Evolutionary conservation across 2,113 vertebrate genomes (phyloP).

Genomic region (Pteropus alecto): DNA sequence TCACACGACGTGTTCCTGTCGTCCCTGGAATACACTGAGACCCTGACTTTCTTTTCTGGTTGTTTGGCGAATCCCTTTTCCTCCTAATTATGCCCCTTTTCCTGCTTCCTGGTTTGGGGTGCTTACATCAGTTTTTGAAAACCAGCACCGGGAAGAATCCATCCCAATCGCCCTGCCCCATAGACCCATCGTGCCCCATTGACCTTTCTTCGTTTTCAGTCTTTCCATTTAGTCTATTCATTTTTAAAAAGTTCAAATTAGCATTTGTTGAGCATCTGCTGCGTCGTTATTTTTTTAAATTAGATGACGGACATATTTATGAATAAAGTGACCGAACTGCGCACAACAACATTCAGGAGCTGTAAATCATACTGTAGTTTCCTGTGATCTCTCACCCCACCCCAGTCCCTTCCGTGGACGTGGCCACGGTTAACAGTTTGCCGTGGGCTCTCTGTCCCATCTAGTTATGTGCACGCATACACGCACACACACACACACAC

Average conservation of each 20-base stretch:
- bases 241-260: neutral
- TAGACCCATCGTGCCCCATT: neutral
- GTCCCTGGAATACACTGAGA: neutral
- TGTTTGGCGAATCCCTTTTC: neutral
- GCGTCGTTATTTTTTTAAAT: neutral
- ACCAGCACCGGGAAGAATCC: neutral
- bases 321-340: neutral
- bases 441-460: neutral
- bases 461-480: neutral
- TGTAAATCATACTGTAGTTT: neutral
- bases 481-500: too few relatives aligned
- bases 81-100: neutral
- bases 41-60: neutral
- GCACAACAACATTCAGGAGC: neutral
- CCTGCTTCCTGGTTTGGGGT: neutral
- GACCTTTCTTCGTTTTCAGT: neutral
- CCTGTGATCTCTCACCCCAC: neutral
- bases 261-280: neutral
- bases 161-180: too few relatives aligned
- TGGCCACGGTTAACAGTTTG: neutral
- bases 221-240: neutral
- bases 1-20: too few relatives aligned
- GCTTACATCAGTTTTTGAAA: neutral
- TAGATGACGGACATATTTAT: neutral
- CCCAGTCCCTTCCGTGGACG: neutral